Conservation (phyloP, 1,140 invertebrate genomes). For the Holotrichia oblita region DNA sequence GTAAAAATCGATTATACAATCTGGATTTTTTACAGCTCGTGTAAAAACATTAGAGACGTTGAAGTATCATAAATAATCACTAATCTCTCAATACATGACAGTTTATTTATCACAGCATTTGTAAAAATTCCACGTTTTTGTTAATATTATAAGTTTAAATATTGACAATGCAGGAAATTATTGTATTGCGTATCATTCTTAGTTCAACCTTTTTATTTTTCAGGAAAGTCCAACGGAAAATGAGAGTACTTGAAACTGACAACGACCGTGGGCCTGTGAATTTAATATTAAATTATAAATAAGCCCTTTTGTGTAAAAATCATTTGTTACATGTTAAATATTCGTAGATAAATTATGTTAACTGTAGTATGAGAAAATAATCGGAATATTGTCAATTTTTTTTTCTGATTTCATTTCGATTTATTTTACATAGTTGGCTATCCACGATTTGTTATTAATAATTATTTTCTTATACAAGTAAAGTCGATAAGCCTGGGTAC, state of each 20-base stretch:
- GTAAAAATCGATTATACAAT: too few species aligned
- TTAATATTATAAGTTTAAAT: too few species aligned
- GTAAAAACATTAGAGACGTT: too few species aligned
- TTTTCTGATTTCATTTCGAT: not conserved
- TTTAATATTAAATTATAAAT: conserved; percentile 38
- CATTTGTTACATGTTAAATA: conserved; percentile 34
- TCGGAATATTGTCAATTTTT: not conserved
- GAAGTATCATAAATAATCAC: too few species aligned
- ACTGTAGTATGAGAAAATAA: conserved; percentile 26
- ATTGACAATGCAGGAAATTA: too few species aligned
- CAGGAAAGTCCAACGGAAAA: conserved; percentile 50
- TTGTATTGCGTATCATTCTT: not conserved
- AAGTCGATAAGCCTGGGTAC: not conserved
- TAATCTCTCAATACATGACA: too few species aligned
- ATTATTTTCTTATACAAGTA: conserved; percentile 3
- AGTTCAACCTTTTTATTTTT: conserved; percentile 27
- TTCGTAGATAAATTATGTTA: conserved; percentile 41
- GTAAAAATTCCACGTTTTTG: too few species aligned
- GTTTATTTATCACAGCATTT: too few species aligned
- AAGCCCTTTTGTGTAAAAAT: conserved; percentile 16
- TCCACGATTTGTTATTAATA: conserved; percentile 23
- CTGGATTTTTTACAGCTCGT: too few species aligned
- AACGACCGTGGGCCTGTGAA: conserved; percentile 27
- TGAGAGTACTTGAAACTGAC: conserved; percentile 45
- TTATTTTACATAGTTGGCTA: not conserved